These are phyloP conservation scores for Pangasius larnaudii DNA, from an alignment of 2,797 vertebrate genomes.

Conservation along the genomic window DNA sequence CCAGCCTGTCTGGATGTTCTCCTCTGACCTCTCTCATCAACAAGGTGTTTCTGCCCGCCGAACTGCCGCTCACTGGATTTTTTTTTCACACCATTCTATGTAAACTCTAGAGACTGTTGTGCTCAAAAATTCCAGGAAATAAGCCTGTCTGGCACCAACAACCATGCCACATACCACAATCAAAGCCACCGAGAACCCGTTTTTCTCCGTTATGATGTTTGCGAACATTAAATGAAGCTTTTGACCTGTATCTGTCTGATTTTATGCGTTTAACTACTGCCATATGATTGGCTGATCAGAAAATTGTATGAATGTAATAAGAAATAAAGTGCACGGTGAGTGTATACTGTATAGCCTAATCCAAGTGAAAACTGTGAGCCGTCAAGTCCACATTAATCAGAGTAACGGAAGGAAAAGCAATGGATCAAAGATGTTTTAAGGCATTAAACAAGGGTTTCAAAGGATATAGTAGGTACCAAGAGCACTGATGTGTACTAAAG, in stretches of 20 bases:
- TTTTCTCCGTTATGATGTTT: not conserved
- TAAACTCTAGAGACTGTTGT: constrained; percentile 2
- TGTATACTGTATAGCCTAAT: not conserved
- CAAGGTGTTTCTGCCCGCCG: not conserved
- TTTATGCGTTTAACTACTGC: not conserved
- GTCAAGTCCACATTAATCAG: not conserved
- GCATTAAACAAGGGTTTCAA: not conserved
- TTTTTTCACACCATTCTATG: not conserved
- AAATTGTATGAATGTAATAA: not conserved
- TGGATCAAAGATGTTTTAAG: not conserved
- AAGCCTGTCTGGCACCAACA: not conserved
- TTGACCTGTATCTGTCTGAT: not conserved
- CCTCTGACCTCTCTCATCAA: not conserved
- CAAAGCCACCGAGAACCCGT: not conserved
- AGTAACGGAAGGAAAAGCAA: not conserved
- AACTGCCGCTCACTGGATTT: not conserved
- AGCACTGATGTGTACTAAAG: not conserved
- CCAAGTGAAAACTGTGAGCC: not conserved
- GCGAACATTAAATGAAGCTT: not conserved
- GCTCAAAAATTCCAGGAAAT: constrained; percentile 12
- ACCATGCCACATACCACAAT: not conserved
- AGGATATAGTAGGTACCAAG: not conserved
- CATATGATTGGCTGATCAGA: not conserved
- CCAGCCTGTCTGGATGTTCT: not conserved
- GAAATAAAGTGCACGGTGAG: not conserved